These are phyloP conservation scores for Podotricha telesiphe DNA, from an alignment of 2,888 invertebrate genomes.

Conservation along the genomic window DNA sequence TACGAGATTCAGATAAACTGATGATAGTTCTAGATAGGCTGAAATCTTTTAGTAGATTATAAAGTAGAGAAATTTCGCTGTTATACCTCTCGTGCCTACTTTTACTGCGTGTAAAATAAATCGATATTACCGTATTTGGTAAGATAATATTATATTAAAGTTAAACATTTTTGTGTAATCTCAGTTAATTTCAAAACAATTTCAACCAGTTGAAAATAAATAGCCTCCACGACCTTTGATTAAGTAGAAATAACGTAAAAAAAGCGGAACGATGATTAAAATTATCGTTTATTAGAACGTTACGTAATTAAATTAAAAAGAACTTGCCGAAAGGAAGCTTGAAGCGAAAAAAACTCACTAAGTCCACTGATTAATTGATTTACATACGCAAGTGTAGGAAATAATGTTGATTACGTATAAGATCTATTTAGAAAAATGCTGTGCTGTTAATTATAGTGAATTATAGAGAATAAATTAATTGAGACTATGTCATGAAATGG, in stretches of 20 bases:
- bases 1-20: too few species aligned
- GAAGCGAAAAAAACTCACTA: background rate
- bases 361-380: conserved; percentile 12
- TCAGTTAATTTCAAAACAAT: background rate
- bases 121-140: too few species aligned
- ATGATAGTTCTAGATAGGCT: too few species aligned
- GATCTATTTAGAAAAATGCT: conserved; percentile 20
- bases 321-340: conserved; percentile 1
- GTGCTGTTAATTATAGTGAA: conserved; percentile 1
- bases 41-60: too few species aligned
- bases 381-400: conserved; percentile 14
- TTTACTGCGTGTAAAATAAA: too few species aligned
- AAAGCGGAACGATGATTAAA: conserved; percentile 12
- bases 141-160: too few species aligned
- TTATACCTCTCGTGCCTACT: too few species aligned
- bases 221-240: background rate
- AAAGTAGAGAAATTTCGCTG: too few species aligned
- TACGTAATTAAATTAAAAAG: background rate
- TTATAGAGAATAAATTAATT: background rate
- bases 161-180: background rate
- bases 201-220: background rate
- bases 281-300: background rate
- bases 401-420: background rate
- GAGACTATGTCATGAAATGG: background rate
- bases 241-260: background rate